Evolutionary conservation across 2,113 vertebrate species (phyloP).

Genomic region (Monopterus albus): DNA sequence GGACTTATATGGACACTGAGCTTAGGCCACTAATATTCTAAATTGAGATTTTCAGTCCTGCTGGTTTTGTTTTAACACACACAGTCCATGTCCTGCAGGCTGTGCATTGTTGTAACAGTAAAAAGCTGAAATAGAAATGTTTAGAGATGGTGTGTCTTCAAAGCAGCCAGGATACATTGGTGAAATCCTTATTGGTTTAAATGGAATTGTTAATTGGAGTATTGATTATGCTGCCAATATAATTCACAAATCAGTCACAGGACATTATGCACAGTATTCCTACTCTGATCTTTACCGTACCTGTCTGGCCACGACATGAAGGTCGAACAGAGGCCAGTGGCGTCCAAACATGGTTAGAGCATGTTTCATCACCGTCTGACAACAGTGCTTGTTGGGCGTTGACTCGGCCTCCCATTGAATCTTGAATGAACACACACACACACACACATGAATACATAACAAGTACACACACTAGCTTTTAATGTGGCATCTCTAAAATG

Average conservation of each 20-base stretch:
- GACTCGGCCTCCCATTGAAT: conserved; percentile 82
- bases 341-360: conserved; percentile 76
- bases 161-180: no score
- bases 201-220: not conserved
- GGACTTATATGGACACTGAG: no score
- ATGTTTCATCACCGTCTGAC: conserved; percentile 83
- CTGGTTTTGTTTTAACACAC: no score
- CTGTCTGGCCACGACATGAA: conserved; percentile 84
- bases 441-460: not conserved
- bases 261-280: not conserved
- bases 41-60: no score
- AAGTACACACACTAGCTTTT: no score
- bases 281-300: conserved; percentile 59
- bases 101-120: no score
- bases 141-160: no score
- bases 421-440: conserved; percentile 60
- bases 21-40: no score
- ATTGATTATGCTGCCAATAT: not conserved
- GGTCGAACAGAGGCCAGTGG: conserved; percentile 78
- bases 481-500: no score
- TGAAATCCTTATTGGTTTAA: not conserved
- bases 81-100: no score
- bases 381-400: conserved; percentile 83
- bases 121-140: no score
- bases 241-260: not conserved